Evolutionary conservation across 2,797 vertebrate species (phyloP), one percentile per base, ranked within the genome.

Genomic region (Pempheris klunzingeri): DNA sequence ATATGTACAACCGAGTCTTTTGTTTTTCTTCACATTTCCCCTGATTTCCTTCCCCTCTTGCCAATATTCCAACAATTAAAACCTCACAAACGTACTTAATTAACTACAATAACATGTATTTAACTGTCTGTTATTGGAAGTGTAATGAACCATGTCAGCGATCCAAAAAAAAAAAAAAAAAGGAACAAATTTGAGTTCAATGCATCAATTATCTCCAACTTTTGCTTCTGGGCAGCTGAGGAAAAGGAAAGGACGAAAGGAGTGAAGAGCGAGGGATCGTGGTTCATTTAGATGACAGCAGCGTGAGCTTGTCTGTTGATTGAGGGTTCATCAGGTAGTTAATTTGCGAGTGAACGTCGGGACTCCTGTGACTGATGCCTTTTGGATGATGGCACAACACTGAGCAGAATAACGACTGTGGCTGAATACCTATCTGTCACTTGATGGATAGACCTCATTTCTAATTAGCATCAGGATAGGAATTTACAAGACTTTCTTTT

Each of bases 81-180:
- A 81, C 64, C 54, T 26, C 82, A 86, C 71, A 92, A 92, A 92
- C 88, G 87, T 87, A 87, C 74, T 91, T 91, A 91, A 93, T 94
- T 93, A 92, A 89, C 83, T 57, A 26, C 69, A 65, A 84, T 90
- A 82, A 88, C 54, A 73, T 74, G 74, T 74, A 78, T 81, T 92
- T 88, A 94, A 93, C 82, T 89, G 71, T 82, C 75, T 78, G 65
- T 91, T 87, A 90, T 86, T 85, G 82, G 63, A 78, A 53, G 74
- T 74, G 86, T 90, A 93, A 91, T 87, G 77, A 88, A 88, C 77
- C 81, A 32, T 55, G 73, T 76, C 59, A 39, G 43, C 60, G 78
- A 69, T 52, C 50, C n/a, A 34, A 73, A 71, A 71, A 68, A 81
- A 85, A 81, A 34, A 73, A 71, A 71, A 68, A 81, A 85, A 81